phyloP scores from a whole-genome alignment of 1,140 invertebrate species.

The Neuroterus valhalla region DNA sequence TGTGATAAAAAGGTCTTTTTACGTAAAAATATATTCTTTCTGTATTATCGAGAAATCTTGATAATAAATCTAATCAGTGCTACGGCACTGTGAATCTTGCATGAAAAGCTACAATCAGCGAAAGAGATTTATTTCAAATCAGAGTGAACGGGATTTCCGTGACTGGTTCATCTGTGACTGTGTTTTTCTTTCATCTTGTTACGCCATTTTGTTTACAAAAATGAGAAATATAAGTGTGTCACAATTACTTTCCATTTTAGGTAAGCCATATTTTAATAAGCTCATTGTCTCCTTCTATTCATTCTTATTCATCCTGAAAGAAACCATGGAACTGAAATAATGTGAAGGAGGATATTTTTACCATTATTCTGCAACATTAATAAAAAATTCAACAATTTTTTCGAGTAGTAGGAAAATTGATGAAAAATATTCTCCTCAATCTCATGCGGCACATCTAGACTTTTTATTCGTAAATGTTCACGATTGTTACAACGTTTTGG shows the following conservation, averaged over 20 bases:
- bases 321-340: too few species aligned
- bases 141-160: background rate
- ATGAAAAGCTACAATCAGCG: background rate
- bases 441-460: too few species aligned
- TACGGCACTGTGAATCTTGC: slow-evolving; percentile 6
- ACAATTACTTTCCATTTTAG: slow-evolving; percentile 35
- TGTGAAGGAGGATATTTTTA: too few species aligned
- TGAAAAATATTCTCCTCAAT: too few species aligned
- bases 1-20: too few species aligned
- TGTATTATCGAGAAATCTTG: background rate
- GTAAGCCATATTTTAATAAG: slow-evolving; percentile 32
- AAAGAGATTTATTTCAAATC: background rate
- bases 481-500: too few species aligned
- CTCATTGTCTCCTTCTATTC: slow-evolving; percentile 29
- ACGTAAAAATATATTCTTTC: background rate
- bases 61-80: too few species aligned
- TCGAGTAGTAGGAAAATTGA: too few species aligned
- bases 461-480: too few species aligned
- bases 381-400: too few species aligned
- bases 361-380: too few species aligned
- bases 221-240: background rate
- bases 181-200: slow-evolving; percentile 11
- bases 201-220: slow-evolving; percentile 11
- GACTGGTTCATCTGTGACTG: slow-evolving; percentile 5
- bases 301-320: background rate